Base-by-base conservation (phyloP, 1,140 invertebrate genomes). In the Protaetia brevitarsis region DNA sequence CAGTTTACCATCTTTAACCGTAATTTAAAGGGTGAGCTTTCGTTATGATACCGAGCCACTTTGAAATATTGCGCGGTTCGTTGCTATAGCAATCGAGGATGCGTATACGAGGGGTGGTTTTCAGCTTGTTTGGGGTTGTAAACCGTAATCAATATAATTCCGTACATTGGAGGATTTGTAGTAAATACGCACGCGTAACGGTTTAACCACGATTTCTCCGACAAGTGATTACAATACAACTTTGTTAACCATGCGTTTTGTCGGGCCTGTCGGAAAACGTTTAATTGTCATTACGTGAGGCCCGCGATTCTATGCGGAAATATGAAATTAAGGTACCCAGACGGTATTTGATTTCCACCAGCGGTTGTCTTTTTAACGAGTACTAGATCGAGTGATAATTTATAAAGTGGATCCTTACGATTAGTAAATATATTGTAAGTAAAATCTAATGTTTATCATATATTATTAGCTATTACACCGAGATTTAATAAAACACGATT, bases 21-120 rank as follows among this genome's bases (percentile, higher is more conserved):
- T n/a, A n/a, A n/a, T n/a, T n/a, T n/a, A n/a, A n/a, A n/a, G n/a
- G n/a, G n/a, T n/a, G n/a, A n/a, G n/a, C 13, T 34, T 11, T 5
- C 8, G 31, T 1, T 34, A 34, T 11, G 8, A 34, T 34, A 11
- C 13, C 13, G 13, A 34, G 4, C 8, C 1, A 11, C 31, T 34
- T 34, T 34, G 8, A 5, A 51, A 51, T 19, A 19, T 51, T 51
- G 16, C 19, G 19, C 41, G 41, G 19, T 31, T 31, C 27, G 13
- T 59, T 16, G 57, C 13, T n/a, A 59, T 59, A 28, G 57, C 10
- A 8, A 59, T 28, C 10, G 57, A 3, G 57, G n/a, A 59, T 59
- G 57, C 57, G 57, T 59, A 27, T n/a, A 37, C 16, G 5, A n/a
- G n/a, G 57, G 57, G 57, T 59, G 30, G 57, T 29, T 59, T 59